Base-by-base conservation (phyloP, 2,113 vertebrate genomes). In the Athene noctua region DNA sequence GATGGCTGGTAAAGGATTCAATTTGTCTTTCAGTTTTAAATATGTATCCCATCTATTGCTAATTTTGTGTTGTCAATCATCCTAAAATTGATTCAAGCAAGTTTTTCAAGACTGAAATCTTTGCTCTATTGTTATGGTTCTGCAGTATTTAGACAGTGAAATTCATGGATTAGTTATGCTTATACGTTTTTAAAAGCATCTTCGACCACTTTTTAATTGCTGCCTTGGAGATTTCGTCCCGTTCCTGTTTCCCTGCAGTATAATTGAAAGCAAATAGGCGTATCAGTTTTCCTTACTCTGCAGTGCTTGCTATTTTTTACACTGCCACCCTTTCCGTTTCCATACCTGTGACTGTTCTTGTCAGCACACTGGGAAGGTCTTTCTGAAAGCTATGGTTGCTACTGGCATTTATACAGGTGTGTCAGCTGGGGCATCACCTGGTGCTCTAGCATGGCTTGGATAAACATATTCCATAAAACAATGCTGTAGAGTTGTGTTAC, bases 301-400 rank as follows among this genome's bases (percentile, higher is more conserved):
- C 17, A 72, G 26, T 34, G 13, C 5, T 89, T 89, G 16, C 21
- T 30, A 4, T 20, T 78, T 83, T 92, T 66, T 32, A 27, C 40
- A 38, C 4, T 80, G 47, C 2, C 7, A 22, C 2, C 2, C 26
- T 59, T 71, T 26, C 10, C 6, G 54, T 8, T 3, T 0, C 18
- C 34, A 30, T 30, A 21, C 6, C 22, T 85, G 44, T 75, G 18
- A 21, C 21, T 52, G 18, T 3, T 49, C 40, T 81, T 81, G 19
- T 13, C 51, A 65, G 46, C 19, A 59, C 34, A 17, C 58, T 51
- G 40, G 25, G 52, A 86, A 65, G 40, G 22, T 51, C 38, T 66
- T 55, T 44, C 23, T 66, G 58, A 44, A 77, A 71, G 40, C 15
- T 61, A 1, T 44, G 47, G 23, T 71, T 86, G 52, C n/a, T 61